Base-by-base conservation (phyloP, 92 coral and sea anemone species). In the Pocillopora meandrina region DNA sequence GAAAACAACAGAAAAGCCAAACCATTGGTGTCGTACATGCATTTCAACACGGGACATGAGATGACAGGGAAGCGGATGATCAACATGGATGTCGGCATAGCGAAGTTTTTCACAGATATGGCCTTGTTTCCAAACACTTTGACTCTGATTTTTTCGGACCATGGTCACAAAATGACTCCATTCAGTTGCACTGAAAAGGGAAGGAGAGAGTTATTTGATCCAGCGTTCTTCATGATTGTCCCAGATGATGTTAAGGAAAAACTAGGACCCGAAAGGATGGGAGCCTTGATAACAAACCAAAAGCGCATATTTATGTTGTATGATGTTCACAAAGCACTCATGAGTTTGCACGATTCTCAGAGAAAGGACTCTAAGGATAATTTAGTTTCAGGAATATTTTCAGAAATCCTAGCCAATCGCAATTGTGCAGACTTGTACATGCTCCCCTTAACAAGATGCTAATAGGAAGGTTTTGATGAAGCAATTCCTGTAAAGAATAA, bases 271-370 rank as follows among this genome's bases (percentile, higher is more conserved):
- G 72, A 89, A 72, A 74, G 87, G 42, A 90, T 85, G 90, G 66
- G 75, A 23, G 92, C 98, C 18, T 79, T 93, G 86, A 89, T 93
- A 55, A 73, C 56, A 69, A 93, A 93, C 75, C 98, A 93, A 79
- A 90, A 78, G 57, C 92, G 95, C 2, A 82, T 93, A 0, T 82
- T 93, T 19, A 89, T 94, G 58, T 84, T 94, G 12, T 77, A 81
- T 36, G 98, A 93, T 47, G 75, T 93, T 17, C 95, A 93, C 86
- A 88, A 84, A n/a, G 92, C 94, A 42, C 81, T 93, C n/a, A 85
- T 93, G 95, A 84, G 95, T 18, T 77, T 93, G 36, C 90, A 91
- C 79, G 84, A 92, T 74, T 52, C 73, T 65, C 52, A 79, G 63
- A 55, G 73, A 72, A 74, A 71, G 65, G 65, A 65, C 19, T 88